Base-by-base conservation (phyloP, 2,888 invertebrate genomes). In the Drosophila kambysellisi region DNA sequence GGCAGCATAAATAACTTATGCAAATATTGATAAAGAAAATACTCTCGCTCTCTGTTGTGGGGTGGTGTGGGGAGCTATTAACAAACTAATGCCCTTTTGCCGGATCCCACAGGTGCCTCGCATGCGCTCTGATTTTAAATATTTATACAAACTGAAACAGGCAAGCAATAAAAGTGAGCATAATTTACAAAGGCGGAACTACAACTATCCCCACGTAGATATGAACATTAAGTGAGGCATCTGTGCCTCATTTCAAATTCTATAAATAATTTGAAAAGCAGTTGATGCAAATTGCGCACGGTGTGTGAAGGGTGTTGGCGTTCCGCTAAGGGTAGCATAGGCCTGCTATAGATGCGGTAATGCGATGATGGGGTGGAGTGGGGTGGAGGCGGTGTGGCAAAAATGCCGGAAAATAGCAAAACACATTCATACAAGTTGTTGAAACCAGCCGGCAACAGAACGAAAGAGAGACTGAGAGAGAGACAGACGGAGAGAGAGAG, bases 381-480 rank as follows among this genome's bases (percentile, higher is more conserved):
- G 4, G 39, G 25, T 7, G 12, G 48, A 43, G 9, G 48, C 0
- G 6, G 41, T 56, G 60, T 48, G n/a, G 33, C 54, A 54, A 56
- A 72, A 72, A 74, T 61, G 74, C 72, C 76, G 72, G 82, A 79
- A 74, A 86, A 79, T 73, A 71, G 72, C 56, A 77, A 81, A 89
- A 76, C 78, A 82, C 91, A 87, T 87, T 90, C 89, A 88, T 88
- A 90, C 87, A 87, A 87, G 89, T 87, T 91, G 87, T 91, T 91
- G 90, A 70, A 30, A 51, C 29, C 17, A 57, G 62, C 57, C 74
- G 60, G 79, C 74, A 52, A 11, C 53, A 54, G 7, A 30, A n/a
- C n/a, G 20, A 57, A 43, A 57, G 32, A 48, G 41, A 50, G 12
- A 29, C 32, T 32, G 43, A 48, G 35, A 17, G 52, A 59, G 41